phyloP scores from a whole-genome alignment of 2,113 vertebrate species.

The Heptranchias perlo region DNA sequence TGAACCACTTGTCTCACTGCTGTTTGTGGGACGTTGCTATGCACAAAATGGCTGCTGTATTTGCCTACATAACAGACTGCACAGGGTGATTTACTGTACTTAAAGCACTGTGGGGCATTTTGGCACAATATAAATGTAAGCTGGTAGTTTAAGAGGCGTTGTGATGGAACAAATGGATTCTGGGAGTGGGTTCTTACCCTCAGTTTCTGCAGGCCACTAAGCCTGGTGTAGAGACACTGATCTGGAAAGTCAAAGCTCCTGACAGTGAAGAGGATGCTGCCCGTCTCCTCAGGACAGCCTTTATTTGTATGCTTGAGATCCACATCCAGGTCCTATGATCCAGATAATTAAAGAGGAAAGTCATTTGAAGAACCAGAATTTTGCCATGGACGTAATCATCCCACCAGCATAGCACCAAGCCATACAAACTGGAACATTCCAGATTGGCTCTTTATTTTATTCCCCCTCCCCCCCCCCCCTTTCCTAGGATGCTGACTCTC shows the following conservation, averaged over 20 bases:
- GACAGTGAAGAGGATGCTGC: conserved; percentile 54
- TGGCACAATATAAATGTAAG: not conserved
- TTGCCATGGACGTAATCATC: not conserved
- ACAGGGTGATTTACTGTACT: not conserved
- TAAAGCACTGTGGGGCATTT: not conserved
- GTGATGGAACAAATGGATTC: not conserved
- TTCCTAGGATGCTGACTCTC: not conserved
- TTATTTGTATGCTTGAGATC: conserved; percentile 73
- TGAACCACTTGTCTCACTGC: not conserved
- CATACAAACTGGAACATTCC: not conserved
- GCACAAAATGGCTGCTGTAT: not conserved
- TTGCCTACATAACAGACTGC: not conserved
- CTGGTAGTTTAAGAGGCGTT: not conserved
- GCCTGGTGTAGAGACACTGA: conserved; percentile 66
- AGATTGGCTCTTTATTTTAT: not conserved
- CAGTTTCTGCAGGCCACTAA: conserved; percentile 69
- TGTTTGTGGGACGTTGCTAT: not conserved
- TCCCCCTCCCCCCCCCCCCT: not conserved
- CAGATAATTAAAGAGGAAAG: not conserved
- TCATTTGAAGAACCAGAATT: not conserved
- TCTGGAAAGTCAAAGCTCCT: conserved; percentile 53
- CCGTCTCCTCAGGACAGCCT: conserved; percentile 63
- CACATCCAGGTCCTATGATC: conserved; percentile 63
- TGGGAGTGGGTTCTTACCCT: conserved; percentile 52
- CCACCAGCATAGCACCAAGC: too few species aligned